These are phyloP conservation scores for Leistus spinibarbis DNA, from an alignment of 2,888 invertebrate species.

Conservation along the genomic window DNA sequence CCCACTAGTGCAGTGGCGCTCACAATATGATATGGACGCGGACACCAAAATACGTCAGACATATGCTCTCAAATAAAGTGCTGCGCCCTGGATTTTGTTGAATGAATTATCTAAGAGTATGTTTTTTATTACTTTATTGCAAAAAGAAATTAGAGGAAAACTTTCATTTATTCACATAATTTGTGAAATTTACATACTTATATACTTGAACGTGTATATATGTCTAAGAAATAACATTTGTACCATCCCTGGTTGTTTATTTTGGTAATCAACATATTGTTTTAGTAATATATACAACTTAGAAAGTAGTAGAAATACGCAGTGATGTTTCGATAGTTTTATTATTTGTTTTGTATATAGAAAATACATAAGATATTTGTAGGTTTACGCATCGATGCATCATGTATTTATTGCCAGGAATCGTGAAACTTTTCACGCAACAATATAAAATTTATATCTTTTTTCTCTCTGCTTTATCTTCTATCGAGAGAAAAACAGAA, in stretches of 20 bases:
- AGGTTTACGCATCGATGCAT: constrained; percentile 21
- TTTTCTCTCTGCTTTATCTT: not conserved
- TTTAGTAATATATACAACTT: constrained; percentile 20
- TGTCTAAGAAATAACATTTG: too few species aligned
- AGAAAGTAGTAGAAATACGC: constrained; percentile 2
- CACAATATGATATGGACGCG: not conserved
- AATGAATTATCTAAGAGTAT: too few species aligned
- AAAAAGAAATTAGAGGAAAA: too few species aligned
- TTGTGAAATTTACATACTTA: not conserved
- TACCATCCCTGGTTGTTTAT: constrained; percentile 5
- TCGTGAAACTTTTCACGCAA: not conserved
- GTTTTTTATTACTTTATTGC: too few species aligned
- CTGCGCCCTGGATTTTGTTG: too few species aligned
- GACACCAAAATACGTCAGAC: not conserved
- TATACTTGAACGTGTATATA: too few species aligned
- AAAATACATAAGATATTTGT: not conserved
- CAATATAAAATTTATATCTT: not conserved
- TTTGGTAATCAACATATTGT: constrained; percentile 32
- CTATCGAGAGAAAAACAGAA: not conserved
- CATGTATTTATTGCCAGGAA: constrained; percentile 14
- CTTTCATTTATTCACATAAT: too few species aligned
- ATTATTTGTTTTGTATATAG: constrained; percentile 1
- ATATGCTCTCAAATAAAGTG: not conserved
- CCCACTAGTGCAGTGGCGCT: not conserved
- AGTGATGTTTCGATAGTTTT: constrained; percentile 1